Evolutionary conservation across 1,140 invertebrate species (phyloP), one percentile per base, ranked within the genome.

Genomic region (Cotesia glomerata): DNA sequence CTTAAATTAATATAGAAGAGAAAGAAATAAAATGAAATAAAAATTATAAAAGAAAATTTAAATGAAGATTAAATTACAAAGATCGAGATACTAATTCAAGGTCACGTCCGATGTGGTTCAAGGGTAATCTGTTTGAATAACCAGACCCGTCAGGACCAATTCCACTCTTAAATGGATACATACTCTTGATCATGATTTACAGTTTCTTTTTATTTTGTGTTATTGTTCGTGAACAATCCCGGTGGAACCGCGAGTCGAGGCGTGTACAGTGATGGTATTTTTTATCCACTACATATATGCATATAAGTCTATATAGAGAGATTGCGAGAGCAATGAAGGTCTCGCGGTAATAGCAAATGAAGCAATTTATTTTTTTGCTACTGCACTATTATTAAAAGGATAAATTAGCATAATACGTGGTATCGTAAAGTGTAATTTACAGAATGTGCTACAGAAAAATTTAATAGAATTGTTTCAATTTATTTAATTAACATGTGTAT

Each of bases 31-130:
- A 18, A 58, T 16, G 16, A 58, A 26, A 18, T 5, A 54, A 8
- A 11, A 54, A 54, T 14, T 11, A n/a, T 14, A 11, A 54, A 54
- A 11, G 9, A 9, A 58, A 18, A 18, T 16, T 54, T 3, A 58
- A 58, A 32, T 18, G 9, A 9, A 18, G 18, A 9, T 58, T 58
- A 58, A 58, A 18, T 58, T 58, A 58, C 16, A 58, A 58, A 18
- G 14, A 18, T 18, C 18, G 5, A 58, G 59, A 72, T 65, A 39
- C 14, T 35, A 71, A 45, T 45, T 35, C 73, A 75, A 75, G 73
- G 73, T 75, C 65, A 52, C 52, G 54, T 32, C 4, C 49, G 13
- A 75, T 71, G 58, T 75, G 58, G 65, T 61, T 75, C 73, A 74
- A 74, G 73, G 73, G 68, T 74, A 68, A 74, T 62, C 36, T 16